Conservation (phyloP, 2,113 vertebrate genomes). For the Sialia sialis region DNA sequence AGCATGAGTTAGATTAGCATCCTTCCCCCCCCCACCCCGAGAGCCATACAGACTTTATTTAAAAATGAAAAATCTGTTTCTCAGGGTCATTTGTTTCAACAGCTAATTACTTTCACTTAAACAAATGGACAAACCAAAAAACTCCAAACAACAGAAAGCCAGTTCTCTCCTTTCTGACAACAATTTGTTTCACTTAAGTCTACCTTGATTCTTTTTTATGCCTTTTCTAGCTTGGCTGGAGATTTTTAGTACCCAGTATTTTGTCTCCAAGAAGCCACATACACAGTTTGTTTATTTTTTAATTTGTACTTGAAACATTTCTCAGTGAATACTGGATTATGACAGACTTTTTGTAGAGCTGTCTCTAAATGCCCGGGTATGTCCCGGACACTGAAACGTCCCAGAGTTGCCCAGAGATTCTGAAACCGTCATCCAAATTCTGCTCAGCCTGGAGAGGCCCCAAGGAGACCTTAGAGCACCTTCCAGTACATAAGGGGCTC, state of each 20-base stretch:
- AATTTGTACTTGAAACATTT: not conserved
- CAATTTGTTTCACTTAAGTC: not conserved
- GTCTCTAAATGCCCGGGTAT: not conserved
- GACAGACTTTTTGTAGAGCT: not conserved
- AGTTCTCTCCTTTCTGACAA: not conserved
- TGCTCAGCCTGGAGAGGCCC: not conserved
- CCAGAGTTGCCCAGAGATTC: not conserved
- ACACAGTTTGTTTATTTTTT: not conserved
- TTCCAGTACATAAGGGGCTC: not conserved
- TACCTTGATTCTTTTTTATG: not conserved
- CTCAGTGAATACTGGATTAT: not conserved
- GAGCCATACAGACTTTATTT: accelerated
- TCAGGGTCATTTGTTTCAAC: not conserved
- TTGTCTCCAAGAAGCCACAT: not conserved
- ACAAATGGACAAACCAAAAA: not conserved
- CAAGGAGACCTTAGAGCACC: not conserved
- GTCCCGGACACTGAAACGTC: not conserved
- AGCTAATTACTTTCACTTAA: not conserved
- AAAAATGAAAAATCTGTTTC: not conserved
- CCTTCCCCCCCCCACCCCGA: not conserved
- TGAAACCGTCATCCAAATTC: not conserved
- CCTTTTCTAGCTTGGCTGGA: not conserved
- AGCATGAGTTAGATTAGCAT: not conserved
- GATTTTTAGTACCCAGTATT: not conserved
- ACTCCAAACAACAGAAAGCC: not conserved